Conservation (phyloP, 2,888 invertebrate species). For the Xylophagus ater region DNA sequence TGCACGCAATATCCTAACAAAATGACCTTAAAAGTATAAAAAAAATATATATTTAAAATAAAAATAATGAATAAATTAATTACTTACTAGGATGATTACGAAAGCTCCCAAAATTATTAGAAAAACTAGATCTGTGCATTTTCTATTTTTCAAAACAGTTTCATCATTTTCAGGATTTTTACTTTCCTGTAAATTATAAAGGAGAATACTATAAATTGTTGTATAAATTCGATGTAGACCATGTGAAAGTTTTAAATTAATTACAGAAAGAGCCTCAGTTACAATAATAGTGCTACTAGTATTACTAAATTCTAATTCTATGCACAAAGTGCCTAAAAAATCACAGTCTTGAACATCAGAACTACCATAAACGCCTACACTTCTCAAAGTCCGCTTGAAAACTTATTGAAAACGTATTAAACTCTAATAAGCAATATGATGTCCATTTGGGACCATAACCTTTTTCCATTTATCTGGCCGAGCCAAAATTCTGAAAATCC, state of each 20-base stretch:
- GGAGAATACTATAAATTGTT: background rate
- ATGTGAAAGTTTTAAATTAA: background rate
- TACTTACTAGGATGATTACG: slow-evolving; percentile 44
- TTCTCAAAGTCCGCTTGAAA: too few species aligned
- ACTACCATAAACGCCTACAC: too few species aligned
- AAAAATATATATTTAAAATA: background rate
- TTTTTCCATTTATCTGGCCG: too few species aligned
- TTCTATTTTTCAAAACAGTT: slow-evolving; percentile 23
- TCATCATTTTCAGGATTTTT: background rate
- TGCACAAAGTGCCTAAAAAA: background rate
- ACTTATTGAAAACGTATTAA: too few species aligned
- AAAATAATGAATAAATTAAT: background rate
- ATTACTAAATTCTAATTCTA: background rate
- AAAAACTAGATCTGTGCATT: slow-evolving; percentile 46
- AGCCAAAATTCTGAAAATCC: too few species aligned
- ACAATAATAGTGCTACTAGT: background rate
- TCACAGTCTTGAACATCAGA: too few species aligned
- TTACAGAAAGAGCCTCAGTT: background rate
- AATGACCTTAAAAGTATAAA: slow-evolving; percentile 24
- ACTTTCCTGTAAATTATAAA: background rate
- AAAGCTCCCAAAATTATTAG: slow-evolving; percentile 44
- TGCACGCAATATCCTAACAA: slow-evolving; percentile 39
- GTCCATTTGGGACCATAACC: too few species aligned
- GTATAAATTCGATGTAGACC: background rate
- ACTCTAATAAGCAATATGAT: too few species aligned